phyloP scores from a whole-genome alignment of 2,113 vertebrate genomes.

The Megaceryle torquata region DNA sequence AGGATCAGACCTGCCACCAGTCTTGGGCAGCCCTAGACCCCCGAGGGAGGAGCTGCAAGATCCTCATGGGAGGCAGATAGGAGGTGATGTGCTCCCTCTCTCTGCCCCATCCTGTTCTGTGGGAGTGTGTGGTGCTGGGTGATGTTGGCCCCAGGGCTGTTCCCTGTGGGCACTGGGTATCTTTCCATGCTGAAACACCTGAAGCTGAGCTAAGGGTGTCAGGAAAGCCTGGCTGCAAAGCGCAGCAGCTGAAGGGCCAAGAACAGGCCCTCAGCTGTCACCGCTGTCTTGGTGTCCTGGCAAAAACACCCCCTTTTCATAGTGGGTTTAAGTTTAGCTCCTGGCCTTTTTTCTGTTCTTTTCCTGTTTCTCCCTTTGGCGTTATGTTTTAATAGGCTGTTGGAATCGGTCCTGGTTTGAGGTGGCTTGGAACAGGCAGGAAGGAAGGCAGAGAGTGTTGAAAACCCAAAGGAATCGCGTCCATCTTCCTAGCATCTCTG shows the following conservation, averaged over 20 bases:
- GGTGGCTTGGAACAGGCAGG: background rate
- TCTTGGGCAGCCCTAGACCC: background rate
- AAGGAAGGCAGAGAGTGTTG: background rate
- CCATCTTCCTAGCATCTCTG: background rate
- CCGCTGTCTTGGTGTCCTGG: background rate
- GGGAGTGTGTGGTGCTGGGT: background rate
- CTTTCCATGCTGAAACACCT: background rate
- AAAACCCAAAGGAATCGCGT: background rate
- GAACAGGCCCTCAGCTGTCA: background rate
- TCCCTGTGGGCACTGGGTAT: accelerated
- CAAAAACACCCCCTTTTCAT: background rate
- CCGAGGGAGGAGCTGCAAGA: accelerated
- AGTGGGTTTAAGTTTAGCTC: constrained; percentile 5
- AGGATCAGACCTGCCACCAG: accelerated
- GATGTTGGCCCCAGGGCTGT: background rate
- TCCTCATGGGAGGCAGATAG: background rate
- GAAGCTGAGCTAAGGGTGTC: background rate
- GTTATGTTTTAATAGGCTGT: background rate
- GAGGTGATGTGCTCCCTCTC: background rate
- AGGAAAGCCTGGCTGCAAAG: background rate
- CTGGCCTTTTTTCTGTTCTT: background rate
- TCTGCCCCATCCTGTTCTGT: background rate
- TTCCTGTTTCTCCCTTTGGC: background rate
- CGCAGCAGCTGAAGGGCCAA: background rate
- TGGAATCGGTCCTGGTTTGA: background rate